Evolutionary conservation across 2,888 invertebrate genomes (phyloP), one percentile per base, ranked within the genome.

Genomic region (Anthoptus insignis): DNA sequence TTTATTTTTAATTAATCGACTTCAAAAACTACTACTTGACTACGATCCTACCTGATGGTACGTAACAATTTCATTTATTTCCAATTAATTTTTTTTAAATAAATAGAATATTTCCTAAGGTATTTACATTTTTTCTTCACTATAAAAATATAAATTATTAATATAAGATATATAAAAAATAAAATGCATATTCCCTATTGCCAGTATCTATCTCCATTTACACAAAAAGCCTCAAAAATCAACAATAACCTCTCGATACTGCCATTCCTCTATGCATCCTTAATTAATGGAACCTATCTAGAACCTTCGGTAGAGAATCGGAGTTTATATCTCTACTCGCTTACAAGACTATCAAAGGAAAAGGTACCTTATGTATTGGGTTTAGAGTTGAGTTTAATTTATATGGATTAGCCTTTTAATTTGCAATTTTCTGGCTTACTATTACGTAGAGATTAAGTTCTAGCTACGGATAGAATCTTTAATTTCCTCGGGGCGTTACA

Each of bases 381-480:
- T 0, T 0, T 71, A 78, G 59, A 74, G 76, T 75, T 56, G 64
- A 64, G 50, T 74, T 56, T 81, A n/a, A 65, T 22, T 34, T 22
- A 1, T 37, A 3, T 3, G n/a, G 7, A 8, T 8, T 19, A 14
- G 73, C 64, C 77, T 81, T 88, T 90, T 91, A 91, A 92, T 91
- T 91, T 91, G 88, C 91, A 90, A 91, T 91, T 89, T 89, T 88
- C 89, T 81, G 84, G 83, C 84, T 86, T 87, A 90, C 86, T 88
- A 86, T 88, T 88, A 85, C 84, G 73, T 79, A 72, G 83, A 84
- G 88, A 91, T 91, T 91, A 89, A 90, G 88, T 84, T 82, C 85
- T 87, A 84, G 85, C 81, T 73, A 76, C 81, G 88, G 88, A 89
- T 87, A 89, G 89, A 91, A 91, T 91, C 90, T 92, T 90, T 91